phyloP scores from a whole-genome alignment of 35 echinoderm and acorn worm species.

The Ophiothrix spiculata region DNA sequence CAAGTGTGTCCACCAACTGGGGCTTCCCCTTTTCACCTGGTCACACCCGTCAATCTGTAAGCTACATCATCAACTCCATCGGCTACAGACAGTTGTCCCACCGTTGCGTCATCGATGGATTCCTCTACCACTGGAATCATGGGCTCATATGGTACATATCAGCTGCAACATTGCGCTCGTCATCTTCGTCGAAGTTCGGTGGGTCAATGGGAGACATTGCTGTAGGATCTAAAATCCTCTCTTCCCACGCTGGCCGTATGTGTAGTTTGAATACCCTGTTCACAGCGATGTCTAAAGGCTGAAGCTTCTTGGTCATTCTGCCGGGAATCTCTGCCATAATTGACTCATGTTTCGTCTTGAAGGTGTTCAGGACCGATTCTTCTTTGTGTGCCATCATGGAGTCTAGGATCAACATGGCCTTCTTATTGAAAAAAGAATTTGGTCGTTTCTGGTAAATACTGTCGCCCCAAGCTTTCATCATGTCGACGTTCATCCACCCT shows the following conservation, averaged over 20 bases:
- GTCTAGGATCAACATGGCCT: background rate
- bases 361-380: background rate
- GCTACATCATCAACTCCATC: background rate
- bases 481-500: background rate
- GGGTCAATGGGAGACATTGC: too few species aligned
- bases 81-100: background rate
- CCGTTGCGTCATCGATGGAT: background rate
- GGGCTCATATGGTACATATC: background rate
- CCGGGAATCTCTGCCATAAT: background rate
- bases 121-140: background rate
- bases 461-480: background rate
- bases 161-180: background rate
- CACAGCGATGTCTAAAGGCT: background rate
- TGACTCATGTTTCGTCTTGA: background rate
- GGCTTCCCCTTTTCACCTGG: background rate
- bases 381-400: background rate
- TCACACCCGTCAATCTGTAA: background rate
- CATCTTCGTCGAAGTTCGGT: background rate
- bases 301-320: background rate
- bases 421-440: background rate
- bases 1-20: background rate
- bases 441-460: background rate
- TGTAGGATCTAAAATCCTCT: too few species aligned
- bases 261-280: constrained; percentile 7
- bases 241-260: background rate